phyloP scores from a whole-genome alignment of 1,140 invertebrate species.

The Aphis gossypii region DNA sequence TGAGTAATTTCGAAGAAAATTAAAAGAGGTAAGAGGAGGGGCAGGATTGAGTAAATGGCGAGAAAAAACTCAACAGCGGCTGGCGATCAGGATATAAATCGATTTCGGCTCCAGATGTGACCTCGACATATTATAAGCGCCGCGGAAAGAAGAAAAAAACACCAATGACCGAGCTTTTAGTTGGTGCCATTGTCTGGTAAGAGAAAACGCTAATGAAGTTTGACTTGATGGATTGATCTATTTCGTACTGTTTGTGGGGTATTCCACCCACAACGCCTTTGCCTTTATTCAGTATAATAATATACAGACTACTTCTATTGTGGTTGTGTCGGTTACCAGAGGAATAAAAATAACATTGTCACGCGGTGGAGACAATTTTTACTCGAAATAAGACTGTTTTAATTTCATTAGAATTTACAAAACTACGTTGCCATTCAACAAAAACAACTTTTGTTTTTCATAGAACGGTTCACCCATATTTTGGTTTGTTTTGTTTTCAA shows the following conservation, averaged over 20 bases:
- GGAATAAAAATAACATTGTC: conserved; percentile 41
- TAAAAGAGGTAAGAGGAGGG: background rate
- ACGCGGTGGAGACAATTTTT: background rate
- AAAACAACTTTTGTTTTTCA: conserved; percentile 38
- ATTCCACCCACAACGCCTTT: conserved; percentile 24
- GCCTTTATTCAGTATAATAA: conserved; percentile 12
- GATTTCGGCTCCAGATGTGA: conserved; percentile 46
- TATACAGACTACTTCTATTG: conserved; percentile 10
- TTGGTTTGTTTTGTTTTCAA: conserved; percentile 23
- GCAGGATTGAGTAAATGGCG: background rate
- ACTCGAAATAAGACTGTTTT: background rate
- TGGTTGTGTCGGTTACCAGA: background rate
- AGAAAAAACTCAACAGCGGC: conserved; percentile 30
- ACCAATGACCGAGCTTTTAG: conserved; percentile 48
- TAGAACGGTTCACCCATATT: background rate
- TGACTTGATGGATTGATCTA: conserved; percentile 56
- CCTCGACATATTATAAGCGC: conserved; percentile 36
- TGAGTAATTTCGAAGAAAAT: conserved; percentile 28
- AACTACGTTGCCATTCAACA: background rate
- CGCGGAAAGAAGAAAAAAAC: background rate
- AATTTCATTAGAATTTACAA: conserved; percentile 28
- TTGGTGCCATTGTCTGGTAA: conserved; percentile 48
- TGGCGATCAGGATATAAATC: conserved; percentile 50
- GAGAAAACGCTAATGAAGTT: conserved; percentile 52
- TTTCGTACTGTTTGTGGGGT: conserved; percentile 13